Base-by-base conservation (phyloP, 2,888 invertebrate genomes). In the Neoascia interrupta region DNA sequence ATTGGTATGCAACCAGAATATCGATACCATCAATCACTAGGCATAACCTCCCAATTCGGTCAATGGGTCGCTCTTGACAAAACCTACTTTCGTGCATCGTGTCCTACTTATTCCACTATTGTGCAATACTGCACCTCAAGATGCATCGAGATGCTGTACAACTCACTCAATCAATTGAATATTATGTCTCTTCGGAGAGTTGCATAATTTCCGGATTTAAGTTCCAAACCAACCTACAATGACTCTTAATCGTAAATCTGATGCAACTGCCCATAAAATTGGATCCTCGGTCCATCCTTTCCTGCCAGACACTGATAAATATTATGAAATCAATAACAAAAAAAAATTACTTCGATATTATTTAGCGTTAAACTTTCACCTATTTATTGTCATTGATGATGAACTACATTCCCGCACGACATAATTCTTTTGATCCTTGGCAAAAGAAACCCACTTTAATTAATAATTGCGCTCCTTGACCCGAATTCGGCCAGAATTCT, bases 201-300 rank as follows among this genome's bases (percentile, higher is more conserved):
- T 70, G 53, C 64, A 76, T 66, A 58, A 76, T 70, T 66, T 76
- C 75, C 75, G 63, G 53, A 60, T 60, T 43, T 36, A 6, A 56
- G 45, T 60, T 54, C 47, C 45, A 58, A 36, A 60, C 10, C 64
- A 51, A 70, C 75, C 37, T 58, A 19, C 51, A 64, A n/a, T 23
- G 51, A 31, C 39, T 21, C 56, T 47, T 26, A 54, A 45, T 43
- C 36, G 21, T 2, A 36, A 13, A 23, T 23, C 58, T 76, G 76
- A 76, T 60, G 70, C 54, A 76, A 76, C 53, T 31, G 6, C n/a
- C 13, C 15, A 39, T 26, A 18, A 3, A 4, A 45, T 18, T 43
- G 43, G 43, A 18, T 56, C n/a, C n/a, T n/a, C n/a, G n/a, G n/a
- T n/a, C 58, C 64, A 58, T 41, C 23, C 10, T 63, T 58, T 70